These are phyloP conservation scores for Amazona guildingii DNA, from an alignment of 2,113 vertebrate species.

Conservation along the genomic window DNA sequence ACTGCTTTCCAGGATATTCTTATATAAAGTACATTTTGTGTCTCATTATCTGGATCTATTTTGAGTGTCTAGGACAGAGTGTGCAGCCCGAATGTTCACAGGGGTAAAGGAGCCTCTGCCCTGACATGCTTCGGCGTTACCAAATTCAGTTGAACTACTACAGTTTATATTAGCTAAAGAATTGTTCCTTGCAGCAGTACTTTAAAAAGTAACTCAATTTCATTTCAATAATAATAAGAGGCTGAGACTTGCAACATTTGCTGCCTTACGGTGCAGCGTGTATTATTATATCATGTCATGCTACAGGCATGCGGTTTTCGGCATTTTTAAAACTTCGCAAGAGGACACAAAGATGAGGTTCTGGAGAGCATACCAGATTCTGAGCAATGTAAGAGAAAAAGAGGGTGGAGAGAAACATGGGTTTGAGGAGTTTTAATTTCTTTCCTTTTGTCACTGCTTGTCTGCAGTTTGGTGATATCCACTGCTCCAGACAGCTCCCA, in stretches of 20 bases:
- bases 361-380: not conserved
- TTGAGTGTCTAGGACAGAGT: not conserved
- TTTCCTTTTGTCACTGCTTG: not conserved
- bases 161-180: not conserved
- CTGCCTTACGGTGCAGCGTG: rapidly evolving
- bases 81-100: not conserved
- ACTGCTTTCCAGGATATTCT: not conserved
- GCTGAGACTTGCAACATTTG: not conserved
- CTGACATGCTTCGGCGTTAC: not conserved
- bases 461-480: not conserved
- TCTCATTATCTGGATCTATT: not conserved
- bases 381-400: not conserved
- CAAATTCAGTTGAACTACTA: not conserved
- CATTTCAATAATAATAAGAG: not conserved
- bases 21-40: not conserved
- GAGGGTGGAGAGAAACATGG: not conserved
- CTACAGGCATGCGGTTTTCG: not conserved
- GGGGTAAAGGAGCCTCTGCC: not conserved
- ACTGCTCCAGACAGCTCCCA: not conserved
- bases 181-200: not conserved
- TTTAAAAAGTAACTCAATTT: not conserved
- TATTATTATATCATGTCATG: not conserved
- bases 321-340: not conserved
- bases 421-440: not conserved
- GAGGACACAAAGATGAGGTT: not conserved